Evolutionary conservation across 2,113 vertebrate genomes (phyloP).

Genomic region (Aleadryas rufinucha): DNA sequence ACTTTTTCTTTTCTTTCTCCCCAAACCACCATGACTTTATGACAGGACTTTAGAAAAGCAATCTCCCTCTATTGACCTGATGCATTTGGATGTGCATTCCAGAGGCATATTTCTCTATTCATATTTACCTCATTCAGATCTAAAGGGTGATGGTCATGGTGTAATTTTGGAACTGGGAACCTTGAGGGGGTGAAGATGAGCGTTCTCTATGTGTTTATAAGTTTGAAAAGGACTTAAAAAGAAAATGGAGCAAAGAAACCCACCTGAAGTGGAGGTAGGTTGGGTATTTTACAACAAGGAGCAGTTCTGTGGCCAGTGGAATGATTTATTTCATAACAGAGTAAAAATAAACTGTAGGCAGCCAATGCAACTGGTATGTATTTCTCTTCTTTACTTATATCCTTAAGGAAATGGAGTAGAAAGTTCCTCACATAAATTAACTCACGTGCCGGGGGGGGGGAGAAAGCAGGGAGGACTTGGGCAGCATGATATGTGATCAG

Average conservation of each 20-base stretch:
- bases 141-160: background rate
- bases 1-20: accelerated
- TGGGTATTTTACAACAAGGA: background rate
- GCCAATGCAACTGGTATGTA: background rate
- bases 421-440: background rate
- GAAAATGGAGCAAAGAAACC: background rate
- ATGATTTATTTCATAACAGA: background rate
- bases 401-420: background rate
- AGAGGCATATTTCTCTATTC: background rate
- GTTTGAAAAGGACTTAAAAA: background rate
- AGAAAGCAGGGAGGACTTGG: background rate
- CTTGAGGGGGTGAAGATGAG: background rate
- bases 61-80: background rate
- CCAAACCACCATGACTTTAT: background rate
- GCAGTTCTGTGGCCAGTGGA: background rate
- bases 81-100: background rate
- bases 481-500: background rate
- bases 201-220: background rate
- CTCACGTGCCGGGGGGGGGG: background rate
- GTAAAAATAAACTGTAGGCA: background rate
- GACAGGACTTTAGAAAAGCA: background rate
- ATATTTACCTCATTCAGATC: background rate
- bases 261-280: background rate
- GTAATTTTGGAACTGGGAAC: background rate
- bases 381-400: background rate